Conservation (phyloP, 1,140 invertebrate genomes). For the Sycophila sp. region DNA sequence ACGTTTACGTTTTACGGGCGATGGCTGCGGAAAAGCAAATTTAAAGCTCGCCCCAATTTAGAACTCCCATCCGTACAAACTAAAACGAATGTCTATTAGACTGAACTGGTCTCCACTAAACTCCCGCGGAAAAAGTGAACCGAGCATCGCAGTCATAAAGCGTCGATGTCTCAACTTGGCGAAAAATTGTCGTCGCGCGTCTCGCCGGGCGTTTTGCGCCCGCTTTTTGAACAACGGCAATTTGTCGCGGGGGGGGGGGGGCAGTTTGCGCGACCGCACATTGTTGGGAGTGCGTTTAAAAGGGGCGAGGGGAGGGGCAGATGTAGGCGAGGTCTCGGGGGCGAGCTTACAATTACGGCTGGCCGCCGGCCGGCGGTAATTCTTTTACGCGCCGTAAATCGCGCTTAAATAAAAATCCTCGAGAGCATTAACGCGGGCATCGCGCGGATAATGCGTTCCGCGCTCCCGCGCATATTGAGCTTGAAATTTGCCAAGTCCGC, state of each 20-base stretch:
- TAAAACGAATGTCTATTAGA: too few species aligned
- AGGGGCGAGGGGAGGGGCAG: background rate
- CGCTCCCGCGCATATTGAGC: background rate
- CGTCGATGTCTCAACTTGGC: too few species aligned
- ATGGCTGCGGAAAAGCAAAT: too few species aligned
- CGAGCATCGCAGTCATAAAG: too few species aligned
- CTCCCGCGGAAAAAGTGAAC: too few species aligned
- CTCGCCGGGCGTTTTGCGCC: too few species aligned
- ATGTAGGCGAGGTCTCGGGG: background rate
- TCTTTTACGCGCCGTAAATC: conserved; percentile 24
- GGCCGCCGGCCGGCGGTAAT: background rate
- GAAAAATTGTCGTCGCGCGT: too few species aligned
- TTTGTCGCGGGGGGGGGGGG: background rate
- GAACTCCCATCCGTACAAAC: too few species aligned
- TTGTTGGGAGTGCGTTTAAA: conserved; percentile 17
- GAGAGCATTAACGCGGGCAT: conserved; percentile 8
- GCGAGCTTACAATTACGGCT: conserved; percentile 26
- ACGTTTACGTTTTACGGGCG: too few species aligned
- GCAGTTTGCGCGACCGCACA: conserved; percentile 12
- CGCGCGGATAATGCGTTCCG: background rate
- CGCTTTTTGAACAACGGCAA: conserved; percentile 20
- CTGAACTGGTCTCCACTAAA: too few species aligned
- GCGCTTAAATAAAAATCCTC: background rate
- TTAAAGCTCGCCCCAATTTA: too few species aligned
- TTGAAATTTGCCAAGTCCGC: too few species aligned